These are phyloP conservation scores for Brachyptera putata DNA, from an alignment of 2,888 invertebrate species.

Conservation along the genomic window DNA sequence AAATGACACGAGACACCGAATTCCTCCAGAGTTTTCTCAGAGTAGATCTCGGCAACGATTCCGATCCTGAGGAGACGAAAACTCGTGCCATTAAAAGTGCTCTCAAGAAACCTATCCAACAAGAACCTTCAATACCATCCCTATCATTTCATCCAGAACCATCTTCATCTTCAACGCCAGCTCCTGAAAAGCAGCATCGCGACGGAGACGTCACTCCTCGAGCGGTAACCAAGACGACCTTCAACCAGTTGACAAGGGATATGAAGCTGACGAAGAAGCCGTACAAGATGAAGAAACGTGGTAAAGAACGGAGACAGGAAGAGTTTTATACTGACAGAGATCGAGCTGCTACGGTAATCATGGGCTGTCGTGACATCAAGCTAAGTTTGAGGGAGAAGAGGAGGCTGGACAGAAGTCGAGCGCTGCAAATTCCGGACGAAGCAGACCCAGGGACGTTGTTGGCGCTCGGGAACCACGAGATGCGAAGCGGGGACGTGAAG, in stretches of 20 bases:
- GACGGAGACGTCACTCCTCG: slow-evolving; percentile 20
- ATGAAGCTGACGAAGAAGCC: slow-evolving; percentile 32
- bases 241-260: slow-evolving; percentile 37
- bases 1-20: slow-evolving; percentile 65
- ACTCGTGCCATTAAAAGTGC: background rate
- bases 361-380: slow-evolving; percentile 84
- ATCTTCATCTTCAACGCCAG: slow-evolving; percentile 3
- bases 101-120: slow-evolving; percentile 28
- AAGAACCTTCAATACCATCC: slow-evolving; percentile 24
- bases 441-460: slow-evolving; percentile 72
- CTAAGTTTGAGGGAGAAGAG: slow-evolving; percentile 75
- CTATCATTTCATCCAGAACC: slow-evolving; percentile 5
- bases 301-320: slow-evolving; percentile 48
- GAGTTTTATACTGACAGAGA: slow-evolving; percentile 89
- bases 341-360: slow-evolving; percentile 80
- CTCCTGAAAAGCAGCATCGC: background rate
- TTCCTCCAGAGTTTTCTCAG: slow-evolving; percentile 75
- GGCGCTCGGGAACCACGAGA: slow-evolving; percentile 70
- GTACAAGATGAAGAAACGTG: slow-evolving; percentile 31
- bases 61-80: slow-evolving; percentile 28
- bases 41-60: slow-evolving; percentile 56
- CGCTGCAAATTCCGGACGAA: slow-evolving; percentile 70
- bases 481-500: slow-evolving; percentile 66
- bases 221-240: slow-evolving; percentile 34
- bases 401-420: slow-evolving; percentile 66